Evolutionary conservation across 2,888 invertebrate genomes (phyloP), one percentile per base, ranked within the genome.

Genomic region (Mesoligia furuncula): DNA sequence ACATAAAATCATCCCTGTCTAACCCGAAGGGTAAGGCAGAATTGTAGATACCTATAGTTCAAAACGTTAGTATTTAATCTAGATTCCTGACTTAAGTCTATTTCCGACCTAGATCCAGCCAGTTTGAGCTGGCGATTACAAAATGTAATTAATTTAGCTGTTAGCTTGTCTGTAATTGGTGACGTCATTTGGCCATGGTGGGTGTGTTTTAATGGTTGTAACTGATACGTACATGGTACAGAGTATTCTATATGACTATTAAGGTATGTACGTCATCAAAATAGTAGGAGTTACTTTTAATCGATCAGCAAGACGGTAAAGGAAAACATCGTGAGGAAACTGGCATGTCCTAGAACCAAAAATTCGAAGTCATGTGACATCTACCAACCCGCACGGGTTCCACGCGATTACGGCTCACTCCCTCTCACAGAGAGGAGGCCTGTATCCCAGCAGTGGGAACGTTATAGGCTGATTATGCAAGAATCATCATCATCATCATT

Each of bases 121-220:
- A 77, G 42, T 66, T 57, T 13, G 15, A 77, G 3, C 15, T 20
- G n/a, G 54, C 62, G 39, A 65, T 64, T 57, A 75, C 31, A 13
- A 81, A 64, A 54, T n/a, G 20, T 76, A 83, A 78, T 78, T 68
- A 77, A 57, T 68, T 68, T 45, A 83, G 51, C 48, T 83, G 39
- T 68, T 39, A 77, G n/a, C 7, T 7, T 11, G 31, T 24, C 20
- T 66, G 11, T 77, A 51, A 66, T 65, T 65, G 36, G n/a, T 69
- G 72, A 82, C 51, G 83, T 66, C 77, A 80, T 48, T 66, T 45
- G 4, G 36, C 7, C 17, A 24, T 24, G 6, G 51, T 79, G n/a
- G 70, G 79, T n/a, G 67, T 77, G 77, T 31, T 24, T 79, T 31
- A 36, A 73, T 39, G 24, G 17, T 3, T 69, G 27, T 70, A 2